phyloP scores from a whole-genome alignment of 1,140 invertebrate species.

The Drosophila albomicans region DNA sequence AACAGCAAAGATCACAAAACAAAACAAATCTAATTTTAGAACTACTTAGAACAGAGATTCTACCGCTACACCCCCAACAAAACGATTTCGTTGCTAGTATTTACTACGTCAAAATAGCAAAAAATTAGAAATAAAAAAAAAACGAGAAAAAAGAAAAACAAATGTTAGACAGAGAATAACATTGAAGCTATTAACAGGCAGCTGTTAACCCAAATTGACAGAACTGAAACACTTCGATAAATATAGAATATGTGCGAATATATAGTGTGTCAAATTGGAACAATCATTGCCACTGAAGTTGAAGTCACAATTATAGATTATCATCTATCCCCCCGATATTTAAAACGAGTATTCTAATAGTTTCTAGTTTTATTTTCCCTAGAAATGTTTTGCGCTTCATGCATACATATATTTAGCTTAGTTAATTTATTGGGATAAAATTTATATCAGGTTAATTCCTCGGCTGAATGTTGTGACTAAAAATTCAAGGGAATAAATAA shows the following conservation, averaged over 20 bases:
- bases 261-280: neutral
- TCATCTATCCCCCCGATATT: too few relatives aligned
- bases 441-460: constrained; percentile 17
- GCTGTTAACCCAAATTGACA: constrained; percentile 33
- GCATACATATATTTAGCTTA: neutral
- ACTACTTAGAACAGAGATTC: constrained; percentile 25
- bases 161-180: constrained; percentile 3
- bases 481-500: constrained; percentile 21
- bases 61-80: constrained; percentile 9
- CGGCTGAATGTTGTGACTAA: constrained; percentile 11
- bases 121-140: constrained; percentile 6
- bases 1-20: constrained; percentile 21
- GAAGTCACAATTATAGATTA: too few relatives aligned
- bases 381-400: neutral
- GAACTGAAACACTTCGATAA: neutral
- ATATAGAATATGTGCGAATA: constrained; percentile 2
- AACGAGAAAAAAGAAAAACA: constrained; percentile 11
- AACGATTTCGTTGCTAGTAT: constrained; percentile 24
- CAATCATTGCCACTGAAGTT: neutral
- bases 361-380: neutral
- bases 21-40: constrained; percentile 35
- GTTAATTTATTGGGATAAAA: constrained; percentile 6
- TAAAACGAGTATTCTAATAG: neutral
- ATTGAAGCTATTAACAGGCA: constrained; percentile 34
- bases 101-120: constrained; percentile 5